phyloP scores from a whole-genome alignment of 2,797 vertebrate genomes.

The Melanotaenia parkinsoni region DNA sequence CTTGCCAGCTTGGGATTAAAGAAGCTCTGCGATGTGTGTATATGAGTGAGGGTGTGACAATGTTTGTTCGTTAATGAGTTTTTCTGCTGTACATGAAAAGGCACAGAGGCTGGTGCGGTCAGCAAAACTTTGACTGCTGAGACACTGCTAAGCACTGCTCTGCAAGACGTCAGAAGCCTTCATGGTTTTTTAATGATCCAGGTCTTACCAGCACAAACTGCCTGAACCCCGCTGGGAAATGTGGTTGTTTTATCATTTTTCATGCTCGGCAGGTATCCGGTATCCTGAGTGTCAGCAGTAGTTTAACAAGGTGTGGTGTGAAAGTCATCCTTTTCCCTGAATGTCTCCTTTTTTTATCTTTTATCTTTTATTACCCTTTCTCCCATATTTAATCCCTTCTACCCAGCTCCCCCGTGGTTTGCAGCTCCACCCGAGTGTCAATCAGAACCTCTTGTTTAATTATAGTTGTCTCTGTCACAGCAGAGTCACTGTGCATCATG shows the following conservation, averaged over 20 bases:
- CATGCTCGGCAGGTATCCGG: conserved; percentile 5
- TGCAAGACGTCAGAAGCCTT: conserved; percentile 14
- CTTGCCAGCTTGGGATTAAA: conserved; percentile 48
- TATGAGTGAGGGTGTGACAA: conserved; percentile 36
- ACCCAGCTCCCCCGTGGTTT: not conserved
- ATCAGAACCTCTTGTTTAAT: conserved; percentile 51
- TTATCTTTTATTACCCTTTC: conserved; percentile 5
- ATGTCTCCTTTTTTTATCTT: not conserved
- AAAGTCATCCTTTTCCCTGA: not conserved
- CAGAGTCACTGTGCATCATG: conserved; percentile 37
- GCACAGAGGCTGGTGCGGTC: conserved; percentile 18
- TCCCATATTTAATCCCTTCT: not conserved
- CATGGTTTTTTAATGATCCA: conserved; percentile 38
- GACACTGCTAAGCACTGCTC: conserved; percentile 20
- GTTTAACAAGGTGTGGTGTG: not conserved
- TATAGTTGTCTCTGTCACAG: conserved; percentile 60
- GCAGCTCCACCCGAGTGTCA: conserved; percentile 11
- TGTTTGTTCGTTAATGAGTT: conserved; percentile 50
- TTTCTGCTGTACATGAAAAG: conserved; percentile 38
- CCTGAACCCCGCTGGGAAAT: conserved; percentile 1
- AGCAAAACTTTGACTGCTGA: conserved; percentile 42
- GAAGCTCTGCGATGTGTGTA: conserved; percentile 34
- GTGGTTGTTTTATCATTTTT: conserved; percentile 12
- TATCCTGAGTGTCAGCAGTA: conserved; percentile 11
- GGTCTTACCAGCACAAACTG: conserved; percentile 6